These are phyloP conservation scores for Mongoloraphidia duomilia DNA, from an alignment of 2,888 invertebrate genomes.

Conservation along the genomic window DNA sequence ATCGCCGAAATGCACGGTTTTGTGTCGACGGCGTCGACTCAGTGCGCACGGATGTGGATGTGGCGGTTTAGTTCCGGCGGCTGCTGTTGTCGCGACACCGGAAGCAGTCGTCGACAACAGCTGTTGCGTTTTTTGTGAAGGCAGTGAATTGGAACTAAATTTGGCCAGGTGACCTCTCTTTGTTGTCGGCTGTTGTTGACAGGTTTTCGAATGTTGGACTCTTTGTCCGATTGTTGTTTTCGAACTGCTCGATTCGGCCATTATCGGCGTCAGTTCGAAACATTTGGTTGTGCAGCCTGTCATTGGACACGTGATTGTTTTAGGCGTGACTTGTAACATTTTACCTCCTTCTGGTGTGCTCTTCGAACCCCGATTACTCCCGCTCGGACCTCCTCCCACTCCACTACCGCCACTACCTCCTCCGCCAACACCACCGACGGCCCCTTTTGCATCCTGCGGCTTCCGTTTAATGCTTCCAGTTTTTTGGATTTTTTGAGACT, in stretches of 20 bases:
- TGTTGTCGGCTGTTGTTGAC: neutral
- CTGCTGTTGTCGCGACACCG: conserved; percentile 24
- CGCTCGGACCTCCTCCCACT: conserved; percentile 24
- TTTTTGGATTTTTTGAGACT: no score
- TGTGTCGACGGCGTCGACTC: conserved; percentile 56
- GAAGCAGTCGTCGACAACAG: conserved; percentile 15
- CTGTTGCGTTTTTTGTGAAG: no score
- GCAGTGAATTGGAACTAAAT: no score
- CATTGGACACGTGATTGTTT: no score
- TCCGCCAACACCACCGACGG: conserved; percentile 27
- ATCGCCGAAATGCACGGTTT: conserved; percentile 66
- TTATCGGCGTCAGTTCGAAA: no score
- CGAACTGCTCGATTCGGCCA: no score
- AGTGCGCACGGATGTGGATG: conserved; percentile 37
- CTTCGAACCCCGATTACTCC: conserved; percentile 26
- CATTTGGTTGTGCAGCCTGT: no score
- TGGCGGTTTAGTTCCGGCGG: conserved; percentile 36
- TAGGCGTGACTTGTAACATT: no score
- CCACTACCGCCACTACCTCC: conserved; percentile 24
- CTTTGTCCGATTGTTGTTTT: no score
- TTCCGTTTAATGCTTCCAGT: conserved; percentile 14
- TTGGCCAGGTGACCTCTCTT: no score
- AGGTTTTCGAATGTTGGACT: neutral
- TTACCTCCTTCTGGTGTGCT: conserved; percentile 23
- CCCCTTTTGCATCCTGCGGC: conserved; percentile 32